These are phyloP conservation scores for Eira barbara DNA, from an alignment of 2,113 vertebrate genomes.

Conservation along the genomic window DNA sequence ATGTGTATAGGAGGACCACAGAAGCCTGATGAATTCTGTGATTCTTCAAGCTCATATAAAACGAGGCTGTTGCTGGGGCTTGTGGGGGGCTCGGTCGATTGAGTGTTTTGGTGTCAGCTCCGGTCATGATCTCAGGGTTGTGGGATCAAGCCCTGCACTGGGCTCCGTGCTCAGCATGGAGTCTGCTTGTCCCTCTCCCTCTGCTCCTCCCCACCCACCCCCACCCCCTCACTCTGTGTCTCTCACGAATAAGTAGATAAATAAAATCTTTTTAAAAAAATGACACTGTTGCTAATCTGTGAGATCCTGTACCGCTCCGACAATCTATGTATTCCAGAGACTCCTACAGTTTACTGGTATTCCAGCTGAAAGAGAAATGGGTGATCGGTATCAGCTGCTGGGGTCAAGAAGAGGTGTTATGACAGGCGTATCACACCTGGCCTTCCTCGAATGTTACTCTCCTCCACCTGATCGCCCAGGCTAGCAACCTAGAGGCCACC, in stretches of 20 bases:
- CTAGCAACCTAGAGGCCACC: background rate
- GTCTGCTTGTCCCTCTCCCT: too few relatives aligned
- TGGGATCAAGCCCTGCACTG: too few relatives aligned
- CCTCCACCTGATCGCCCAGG: too few relatives aligned
- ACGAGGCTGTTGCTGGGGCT: background rate
- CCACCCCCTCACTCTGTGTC: too few relatives aligned
- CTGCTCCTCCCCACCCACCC: too few relatives aligned
- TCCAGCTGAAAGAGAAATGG: background rate
- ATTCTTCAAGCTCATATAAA: background rate
- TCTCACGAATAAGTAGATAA: background rate
- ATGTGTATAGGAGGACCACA: background rate
- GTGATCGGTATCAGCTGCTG: background rate
- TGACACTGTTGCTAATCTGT: background rate
- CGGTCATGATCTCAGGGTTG: too few relatives aligned
- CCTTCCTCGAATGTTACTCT: background rate
- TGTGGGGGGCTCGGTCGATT: background rate
- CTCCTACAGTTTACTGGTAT: background rate
- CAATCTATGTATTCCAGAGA: too few relatives aligned
- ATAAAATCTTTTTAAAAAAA: background rate
- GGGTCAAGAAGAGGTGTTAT: background rate
- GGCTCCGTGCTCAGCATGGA: too few relatives aligned
- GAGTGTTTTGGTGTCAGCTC: background rate
- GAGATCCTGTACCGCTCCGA: background rate
- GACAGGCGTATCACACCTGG: background rate
- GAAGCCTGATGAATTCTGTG: background rate